These are phyloP conservation scores for Heliothis subflexa DNA, from an alignment of 1,140 invertebrate genomes.

Conservation along the genomic window DNA sequence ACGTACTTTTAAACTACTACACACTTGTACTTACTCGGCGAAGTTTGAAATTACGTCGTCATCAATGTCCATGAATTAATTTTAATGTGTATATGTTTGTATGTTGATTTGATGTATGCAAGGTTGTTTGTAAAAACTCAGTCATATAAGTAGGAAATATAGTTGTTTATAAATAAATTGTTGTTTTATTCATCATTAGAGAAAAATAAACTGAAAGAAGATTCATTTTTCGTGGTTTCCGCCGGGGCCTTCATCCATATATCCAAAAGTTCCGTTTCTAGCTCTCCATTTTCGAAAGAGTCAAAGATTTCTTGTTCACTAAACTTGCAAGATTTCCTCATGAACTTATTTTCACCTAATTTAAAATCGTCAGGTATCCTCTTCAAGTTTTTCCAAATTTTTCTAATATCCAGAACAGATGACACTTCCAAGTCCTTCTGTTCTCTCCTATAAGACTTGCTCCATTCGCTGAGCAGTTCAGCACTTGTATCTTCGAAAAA, in stretches of 20 bases:
- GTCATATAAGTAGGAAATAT: conserved; percentile 65
- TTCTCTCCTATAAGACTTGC: conserved; percentile 57
- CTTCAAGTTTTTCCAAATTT: conserved; percentile 67
- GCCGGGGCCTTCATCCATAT: conserved; percentile 61
- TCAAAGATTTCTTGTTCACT: conserved; percentile 67
- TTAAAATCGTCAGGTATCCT: conserved; percentile 64
- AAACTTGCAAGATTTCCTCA: conserved; percentile 53
- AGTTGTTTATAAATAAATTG: conserved; percentile 56
- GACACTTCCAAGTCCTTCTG: conserved; percentile 67
- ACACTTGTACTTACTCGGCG: not conserved
- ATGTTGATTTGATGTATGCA: conserved; percentile 45
- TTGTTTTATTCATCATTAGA: conserved; percentile 55
- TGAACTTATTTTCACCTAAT: conserved; percentile 47
- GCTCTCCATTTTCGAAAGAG: conserved; percentile 68
- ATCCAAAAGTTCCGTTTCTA: conserved; percentile 70
- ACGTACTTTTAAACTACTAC: conserved; percentile 20
- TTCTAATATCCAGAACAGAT: conserved; percentile 62
- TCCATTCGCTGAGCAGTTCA: conserved; percentile 70
- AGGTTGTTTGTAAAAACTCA: conserved; percentile 53
- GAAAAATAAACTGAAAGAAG: conserved; percentile 61
- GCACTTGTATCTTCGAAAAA: conserved; percentile 69
- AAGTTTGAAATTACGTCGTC: conserved; percentile 37
- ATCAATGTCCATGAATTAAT: conserved; percentile 53
- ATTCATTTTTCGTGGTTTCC: conserved; percentile 52
- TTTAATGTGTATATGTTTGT: conserved; percentile 55